A percentile compares a stretch with the other conserved stretches of the same genome.
phyloP scores from a whole-genome alignment of 2,888 invertebrate genomes.

The Brachyopa scutellaris region DNA sequence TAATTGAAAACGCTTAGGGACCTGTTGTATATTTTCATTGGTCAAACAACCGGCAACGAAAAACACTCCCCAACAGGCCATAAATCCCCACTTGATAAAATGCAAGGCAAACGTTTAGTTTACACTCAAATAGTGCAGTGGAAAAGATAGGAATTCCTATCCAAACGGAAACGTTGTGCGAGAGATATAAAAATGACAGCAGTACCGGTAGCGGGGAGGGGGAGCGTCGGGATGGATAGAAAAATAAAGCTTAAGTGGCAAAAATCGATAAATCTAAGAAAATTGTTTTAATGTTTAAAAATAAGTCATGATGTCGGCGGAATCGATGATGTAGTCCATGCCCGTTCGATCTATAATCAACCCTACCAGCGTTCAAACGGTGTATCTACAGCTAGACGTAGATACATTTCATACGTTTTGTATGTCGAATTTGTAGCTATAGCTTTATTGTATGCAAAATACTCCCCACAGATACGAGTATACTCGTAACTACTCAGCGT shows the following conservation, averaged over 20 bases:
- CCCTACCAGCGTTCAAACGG: constrained; percentile 41
- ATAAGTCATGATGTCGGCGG: constrained; percentile 67
- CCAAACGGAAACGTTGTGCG: constrained; percentile 23
- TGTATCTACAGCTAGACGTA: constrained; percentile 10
- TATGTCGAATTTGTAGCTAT: not conserved
- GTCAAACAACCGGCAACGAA: constrained; percentile 46
- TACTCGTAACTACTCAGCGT: constrained; percentile 45
- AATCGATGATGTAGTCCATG: constrained; percentile 46
- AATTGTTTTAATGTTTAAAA: constrained; percentile 70
- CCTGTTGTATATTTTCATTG: constrained; percentile 66
- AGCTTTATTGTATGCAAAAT: constrained; percentile 43
- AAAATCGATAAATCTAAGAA: constrained; percentile 66
- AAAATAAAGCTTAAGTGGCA: constrained; percentile 64
- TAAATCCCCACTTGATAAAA: constrained; percentile 55
- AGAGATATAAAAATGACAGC: constrained; percentile 8
- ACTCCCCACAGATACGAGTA: constrained; percentile 44
- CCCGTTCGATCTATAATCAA: constrained; percentile 62
- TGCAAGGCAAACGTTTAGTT: constrained; percentile 29
- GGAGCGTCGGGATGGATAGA: not conserved
- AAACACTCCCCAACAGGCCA: constrained; percentile 46
- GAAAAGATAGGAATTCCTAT: constrained; percentile 4
- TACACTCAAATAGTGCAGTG: constrained; percentile 6
- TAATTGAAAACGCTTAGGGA: constrained; percentile 41
- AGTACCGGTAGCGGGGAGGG: not conserved
- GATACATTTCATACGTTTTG: constrained; percentile 4